Evolutionary conservation across 2,797 vertebrate genomes (phyloP), one percentile per base, ranked within the genome.

Genomic region (Iguana delicatissima): DNA sequence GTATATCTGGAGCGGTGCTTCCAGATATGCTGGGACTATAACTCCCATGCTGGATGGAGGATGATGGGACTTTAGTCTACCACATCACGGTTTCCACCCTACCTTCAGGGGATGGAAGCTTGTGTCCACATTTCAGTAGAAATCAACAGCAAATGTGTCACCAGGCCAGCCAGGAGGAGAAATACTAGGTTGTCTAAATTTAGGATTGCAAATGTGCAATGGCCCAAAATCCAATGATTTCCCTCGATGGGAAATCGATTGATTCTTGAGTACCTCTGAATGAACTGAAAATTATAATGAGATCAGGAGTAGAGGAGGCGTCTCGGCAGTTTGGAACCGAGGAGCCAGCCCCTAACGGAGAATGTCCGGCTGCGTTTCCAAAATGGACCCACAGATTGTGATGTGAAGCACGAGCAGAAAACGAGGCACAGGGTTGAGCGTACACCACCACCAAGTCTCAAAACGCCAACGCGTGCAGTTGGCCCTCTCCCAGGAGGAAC

Each of bases 381-480:
- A 80, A 91, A 87, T 13, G 3, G 77, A 69, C 26, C 85, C 76
- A 69, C 59, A 22, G 59, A 84, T 20, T 14, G 26, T 67, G 64
- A 88, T 38, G 20, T 38, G 86, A 90, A 96, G 95, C 95, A 93
- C 92, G 35, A 88, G 92, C 29, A 92, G 91, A 93, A 94, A 92
- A 95, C 89, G 95, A 96, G 95, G 96, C 95, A 94, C 94, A 57
- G 90, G 20, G 26, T 0, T 24, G 94, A 89, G 89, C 59, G 94
- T 89, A 92, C 42, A 32, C 92, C 92, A 10, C 1, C 69, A 20
- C n/a, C 92, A n/a, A 85, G 50, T 88, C 93, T n/a, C 0, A 80
- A 62, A 46, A 16, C 14, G 3, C 35, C 89, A 82, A 87, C 14
- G 13, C 6, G 84, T 7, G 8, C 52, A 52, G 92, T 90, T 35